These are phyloP conservation scores for Ailuropoda melanoleuca DNA, from an alignment of 2,113 vertebrate species.

Conservation along the genomic window DNA sequence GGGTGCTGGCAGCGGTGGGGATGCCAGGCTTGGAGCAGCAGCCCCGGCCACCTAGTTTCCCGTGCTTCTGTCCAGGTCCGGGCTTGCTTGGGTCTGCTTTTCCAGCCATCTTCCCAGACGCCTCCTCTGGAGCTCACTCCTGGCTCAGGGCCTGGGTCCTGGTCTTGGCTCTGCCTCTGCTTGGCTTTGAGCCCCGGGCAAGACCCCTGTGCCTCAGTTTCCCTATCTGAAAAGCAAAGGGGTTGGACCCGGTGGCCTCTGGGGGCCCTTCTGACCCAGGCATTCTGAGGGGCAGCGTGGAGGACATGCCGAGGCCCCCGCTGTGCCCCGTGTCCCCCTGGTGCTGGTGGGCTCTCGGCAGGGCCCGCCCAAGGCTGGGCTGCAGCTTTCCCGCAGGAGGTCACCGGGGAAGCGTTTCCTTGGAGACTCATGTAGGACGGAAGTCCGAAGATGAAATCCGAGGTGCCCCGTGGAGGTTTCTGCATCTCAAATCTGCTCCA, in stretches of 20 bases:
- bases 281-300: neutral
- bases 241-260: neutral
- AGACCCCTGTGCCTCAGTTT: neutral
- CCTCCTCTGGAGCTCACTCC: neutral
- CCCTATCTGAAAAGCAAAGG: neutral
- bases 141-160: neutral
- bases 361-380: neutral
- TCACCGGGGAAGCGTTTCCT: neutral
- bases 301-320: rapidly evolving
- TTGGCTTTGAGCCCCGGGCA: neutral
- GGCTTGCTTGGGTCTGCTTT: neutral
- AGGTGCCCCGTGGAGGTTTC: neutral
- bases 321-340: rapidly evolving
- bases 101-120: neutral
- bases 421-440: neutral
- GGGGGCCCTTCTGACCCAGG: neutral
- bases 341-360: rapidly evolving
- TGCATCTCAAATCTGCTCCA: neutral
- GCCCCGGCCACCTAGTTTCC: neutral
- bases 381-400: neutral
- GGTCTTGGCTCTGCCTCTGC: neutral
- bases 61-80: neutral
- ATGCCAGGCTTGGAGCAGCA: rapidly evolving
- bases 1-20: neutral
- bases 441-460: neutral